Evolutionary conservation across 2,797 vertebrate species (phyloP).

Genomic region (Enteromius unitaeniatus): DNA sequence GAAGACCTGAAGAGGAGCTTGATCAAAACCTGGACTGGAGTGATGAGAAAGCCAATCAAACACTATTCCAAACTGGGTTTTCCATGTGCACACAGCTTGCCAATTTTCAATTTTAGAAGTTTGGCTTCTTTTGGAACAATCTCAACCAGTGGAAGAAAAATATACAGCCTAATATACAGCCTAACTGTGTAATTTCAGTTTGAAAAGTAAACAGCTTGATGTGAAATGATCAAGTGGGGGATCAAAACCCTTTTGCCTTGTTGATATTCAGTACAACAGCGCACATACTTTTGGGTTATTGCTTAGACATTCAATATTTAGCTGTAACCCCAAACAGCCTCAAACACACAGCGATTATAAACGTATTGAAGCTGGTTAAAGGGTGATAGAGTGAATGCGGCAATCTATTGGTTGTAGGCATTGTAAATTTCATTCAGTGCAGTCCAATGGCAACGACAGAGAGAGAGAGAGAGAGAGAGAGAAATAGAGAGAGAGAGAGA

Average conservation of each 20-base stretch:
- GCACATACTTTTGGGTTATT: not conserved
- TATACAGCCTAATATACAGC: not conserved
- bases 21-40: not conserved
- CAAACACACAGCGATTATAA: slow-evolving; percentile 39
- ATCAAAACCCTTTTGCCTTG: not conserved
- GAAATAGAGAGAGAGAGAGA: slow-evolving; percentile 37
- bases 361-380: slow-evolving; percentile 70
- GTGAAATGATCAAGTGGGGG: not conserved
- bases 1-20: not conserved
- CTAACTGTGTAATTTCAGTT: not conserved
- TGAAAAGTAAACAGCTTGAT: not conserved
- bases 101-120: not conserved
- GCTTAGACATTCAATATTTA: not conserved
- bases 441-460: slow-evolving; percentile 83
- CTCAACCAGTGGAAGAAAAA: not conserved
- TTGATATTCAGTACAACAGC: not conserved
- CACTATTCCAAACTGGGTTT: not conserved
- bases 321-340: not conserved
- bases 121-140: not conserved
- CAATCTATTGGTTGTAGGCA: slow-evolving; percentile 90
- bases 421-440: slow-evolving; percentile 87
- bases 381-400: slow-evolving; percentile 83
- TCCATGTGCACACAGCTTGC: not conserved
- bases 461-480: slow-evolving; percentile 54
- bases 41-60: not conserved